Base-by-base conservation (phyloP, 2,797 vertebrate species). In the Intellagama lesueurii region DNA sequence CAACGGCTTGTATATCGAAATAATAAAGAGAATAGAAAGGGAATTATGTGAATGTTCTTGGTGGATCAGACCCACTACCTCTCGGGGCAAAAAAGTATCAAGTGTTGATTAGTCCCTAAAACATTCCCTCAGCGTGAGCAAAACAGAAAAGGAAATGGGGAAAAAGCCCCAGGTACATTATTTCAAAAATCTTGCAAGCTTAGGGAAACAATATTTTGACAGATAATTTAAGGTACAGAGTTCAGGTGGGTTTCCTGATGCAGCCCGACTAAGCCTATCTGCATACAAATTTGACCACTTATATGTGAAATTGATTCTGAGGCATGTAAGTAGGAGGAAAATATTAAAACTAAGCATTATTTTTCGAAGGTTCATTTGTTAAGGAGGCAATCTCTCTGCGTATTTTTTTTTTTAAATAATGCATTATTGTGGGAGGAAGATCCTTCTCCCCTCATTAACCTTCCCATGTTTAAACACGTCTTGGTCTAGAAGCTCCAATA, bases 281-380 rank as follows among this genome's bases (percentile, higher is more conserved):
- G 86, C 32, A 60, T 83, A 35, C 68, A 84, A 86, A 88, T 44
- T 86, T 0, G 0, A 68, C 70, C 44, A 56, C 9, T 28, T 47
- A 83, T 70, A 88, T 60, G 89, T 92, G 83, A 77, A 80, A 78
- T 76, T 89, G 81, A 88, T 89, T 90, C 91, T n/a, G 91, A 91
- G 87, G 26, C 7, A 3, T 76, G 79, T 17, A 24, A 32, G 52
- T 22, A 17, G 85, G 91, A 16, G 73, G 0, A 69, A 4, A 66
- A 91, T 86, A 88, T 81, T 90, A 90, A 85, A 91, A 91, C 75
- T 87, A 91, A 81, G 88, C 85, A 91, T 64, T 24, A 6, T 87
- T 72, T 80, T 81, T 70, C 87, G n/a, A 90, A 87, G 91, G 89
- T 85, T 88, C 76, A 70, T 52, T 72, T 12, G 44, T 78, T 73